A percentile compares a stretch with the other conserved stretches of the same genome.
Conservation (phyloP, 2,888 invertebrate species). For the Cosmia pyralina region DNA sequence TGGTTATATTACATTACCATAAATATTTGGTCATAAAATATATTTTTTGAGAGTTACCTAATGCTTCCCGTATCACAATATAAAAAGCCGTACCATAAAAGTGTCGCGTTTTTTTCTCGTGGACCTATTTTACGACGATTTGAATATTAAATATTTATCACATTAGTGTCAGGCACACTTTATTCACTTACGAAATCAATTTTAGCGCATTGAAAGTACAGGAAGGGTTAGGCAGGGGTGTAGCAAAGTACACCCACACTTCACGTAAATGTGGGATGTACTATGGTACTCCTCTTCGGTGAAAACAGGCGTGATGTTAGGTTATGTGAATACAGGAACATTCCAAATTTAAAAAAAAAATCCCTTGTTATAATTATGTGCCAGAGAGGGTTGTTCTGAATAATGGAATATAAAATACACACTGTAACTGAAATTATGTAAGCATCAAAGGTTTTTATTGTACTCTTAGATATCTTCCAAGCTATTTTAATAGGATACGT, state of each 20-base stretch:
- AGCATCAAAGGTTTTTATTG: neutral
- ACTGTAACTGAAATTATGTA: neutral
- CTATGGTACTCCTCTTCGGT: neutral
- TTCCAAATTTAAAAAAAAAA: neutral
- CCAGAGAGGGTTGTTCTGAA: neutral
- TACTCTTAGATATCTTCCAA: neutral
- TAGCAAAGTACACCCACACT: too few species aligned
- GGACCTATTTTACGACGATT: slow-evolving; percentile 30
- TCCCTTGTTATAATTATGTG: neutral
- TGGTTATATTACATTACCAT: slow-evolving; percentile 60
- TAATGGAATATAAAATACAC: neutral
- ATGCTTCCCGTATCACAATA: slow-evolving; percentile 40
- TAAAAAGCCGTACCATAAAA: slow-evolving; percentile 49
- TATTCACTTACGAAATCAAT: slow-evolving; percentile 3
- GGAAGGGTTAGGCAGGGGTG: too few species aligned
- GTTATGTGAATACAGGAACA: too few species aligned
- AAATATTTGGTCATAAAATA: slow-evolving; percentile 61
- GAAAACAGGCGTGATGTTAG: too few species aligned
- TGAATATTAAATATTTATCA: slow-evolving; percentile 46
- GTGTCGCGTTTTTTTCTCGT: slow-evolving; percentile 29
- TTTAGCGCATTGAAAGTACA: neutral
- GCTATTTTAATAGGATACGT: neutral
- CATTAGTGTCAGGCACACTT: slow-evolving; percentile 24
- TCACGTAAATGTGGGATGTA: neutral
- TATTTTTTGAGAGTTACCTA: slow-evolving; percentile 56